Evolutionary conservation across 2,113 vertebrate species (phyloP), one percentile per base, ranked within the genome.

Genomic region (Scalopus aquaticus): DNA sequence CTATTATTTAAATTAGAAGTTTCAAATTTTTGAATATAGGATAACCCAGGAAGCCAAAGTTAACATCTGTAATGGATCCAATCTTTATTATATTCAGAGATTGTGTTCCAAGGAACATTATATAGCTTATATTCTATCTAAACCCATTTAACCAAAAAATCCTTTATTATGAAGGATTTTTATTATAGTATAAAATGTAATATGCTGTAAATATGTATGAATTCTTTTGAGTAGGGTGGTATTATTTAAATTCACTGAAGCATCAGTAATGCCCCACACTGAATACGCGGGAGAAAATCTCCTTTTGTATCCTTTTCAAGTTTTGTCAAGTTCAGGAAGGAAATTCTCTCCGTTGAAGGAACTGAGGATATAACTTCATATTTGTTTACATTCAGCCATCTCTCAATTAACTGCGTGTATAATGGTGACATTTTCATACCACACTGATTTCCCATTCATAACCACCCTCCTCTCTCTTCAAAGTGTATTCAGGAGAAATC

Each of bases 131-230:
- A 91, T 39, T 93, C 70, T 74, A 93, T 86, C 60, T 72, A 96
- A 91, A 92, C 46, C 58, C 54, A 95, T 93, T 79, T 94, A 97
- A 95, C 90, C n/a, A 77, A 95, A 96, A 93, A 96, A 96, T 79
- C 62, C 62, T 37, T 91, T 76, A 95, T 69, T 77, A 76, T 70
- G 78, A 96, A 95, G 32, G 28, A 73, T 93, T 93, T 96, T 92
- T 78, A 90, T 87, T 84, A 83, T 26, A 79, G n/a, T 6, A 1
- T 85, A 91, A 97, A 96, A 94, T 91, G 37, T 82, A 77, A 93
- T 91, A 72, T 84, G 39, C 82, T 96, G 20, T 64, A 95, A 96
- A 97, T 91, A 84, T 9, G 11, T 90, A 76, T 95, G 87, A 91
- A 93, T 95, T 97, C 67, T 94, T 91, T 91, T 79, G 70, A 94